Evolutionary conservation across 2,113 vertebrate species (phyloP), one percentile per base, ranked within the genome.

Genomic region (Ochotona princeps): DNA sequence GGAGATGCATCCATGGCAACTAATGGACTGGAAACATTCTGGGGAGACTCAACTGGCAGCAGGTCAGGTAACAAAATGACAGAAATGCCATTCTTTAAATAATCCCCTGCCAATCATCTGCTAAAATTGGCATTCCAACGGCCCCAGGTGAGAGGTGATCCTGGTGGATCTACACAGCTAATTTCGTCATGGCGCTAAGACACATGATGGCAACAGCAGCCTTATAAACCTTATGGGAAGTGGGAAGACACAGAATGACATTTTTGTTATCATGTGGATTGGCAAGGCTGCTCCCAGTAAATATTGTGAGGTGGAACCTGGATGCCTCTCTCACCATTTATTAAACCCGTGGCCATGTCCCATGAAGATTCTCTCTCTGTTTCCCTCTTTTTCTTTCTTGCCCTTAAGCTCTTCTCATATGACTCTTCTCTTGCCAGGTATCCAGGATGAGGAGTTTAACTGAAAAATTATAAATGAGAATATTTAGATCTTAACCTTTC

Each of bases 1-100:
- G 86, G 49, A 81, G 54, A 54, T 79, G 85, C 61, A 91, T 95
- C 96, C 93, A 93, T 96, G 97, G 95, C 95, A 96, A 95, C 95
- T 66, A 86, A 78, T 95, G 93, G 69, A 47, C 65, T 79, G 80
- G 85, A 83, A 92, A 72, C 18, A 76, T 87, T 1, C 60, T 47
- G 70, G 74, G 63, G 91, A 91, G 44, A 51, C 76, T 84, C 61
- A 17, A 26, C 23, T 47, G 93, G 81, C 76, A 78, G 95, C 8
- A 20, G 84, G 88, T 92, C 90, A 96, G 89, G 80, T 76, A 85
- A 35, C 73, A 82, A 75, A 92, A 78, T n/a, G 87, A 93, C 1
- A 8, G 80, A 75, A 94, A 66, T 73, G 87, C 30, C 78, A 66
- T 91, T 74, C 86, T 78, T 81, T 91, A 94, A 95, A 73, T 92